These are phyloP conservation scores for Agrenia bidenticulata DNA, from an alignment of 2,888 invertebrate species.

Conservation along the genomic window DNA sequence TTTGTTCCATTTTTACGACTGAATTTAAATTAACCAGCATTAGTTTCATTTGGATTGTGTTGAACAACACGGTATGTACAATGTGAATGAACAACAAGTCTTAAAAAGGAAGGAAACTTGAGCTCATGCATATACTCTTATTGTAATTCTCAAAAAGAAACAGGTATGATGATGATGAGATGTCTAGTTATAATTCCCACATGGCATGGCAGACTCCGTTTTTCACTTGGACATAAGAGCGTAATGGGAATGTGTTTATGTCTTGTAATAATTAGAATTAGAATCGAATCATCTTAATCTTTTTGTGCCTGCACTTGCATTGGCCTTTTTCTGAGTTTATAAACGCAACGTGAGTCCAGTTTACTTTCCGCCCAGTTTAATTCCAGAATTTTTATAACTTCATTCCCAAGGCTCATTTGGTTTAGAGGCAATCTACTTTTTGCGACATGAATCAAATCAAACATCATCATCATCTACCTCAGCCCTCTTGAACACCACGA, in stretches of 20 bases:
- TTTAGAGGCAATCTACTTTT: constrained; percentile 17
- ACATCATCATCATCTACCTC: constrained; percentile 15
- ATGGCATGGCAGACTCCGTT: neutral
- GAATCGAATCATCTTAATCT: constrained; percentile 25
- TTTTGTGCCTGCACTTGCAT: constrained; percentile 13
- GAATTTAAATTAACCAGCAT: constrained; percentile 4
- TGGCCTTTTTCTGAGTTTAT: constrained; percentile 14
- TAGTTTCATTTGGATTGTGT: too few relatives aligned
- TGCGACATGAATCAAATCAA: constrained; percentile 15
- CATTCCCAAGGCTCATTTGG: neutral
- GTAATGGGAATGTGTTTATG: neutral
- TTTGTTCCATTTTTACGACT: constrained; percentile 6
- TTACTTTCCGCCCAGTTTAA: constrained; percentile 26
- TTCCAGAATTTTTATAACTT: constrained; percentile 9
- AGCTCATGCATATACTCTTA: too few relatives aligned
- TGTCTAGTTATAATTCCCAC: neutral
- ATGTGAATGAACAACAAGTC: neutral
- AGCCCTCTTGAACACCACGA: constrained; percentile 13
- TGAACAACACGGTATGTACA: too few relatives aligned
- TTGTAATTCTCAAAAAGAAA: too few relatives aligned
- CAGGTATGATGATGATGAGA: neutral
- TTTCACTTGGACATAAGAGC: neutral
- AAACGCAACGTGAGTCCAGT: constrained; percentile 37
- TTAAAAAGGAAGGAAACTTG: too few relatives aligned
- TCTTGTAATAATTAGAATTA: constrained; percentile 26